Base-by-base conservation (phyloP, 2,797 vertebrate genomes). In the Lates japonicus region DNA sequence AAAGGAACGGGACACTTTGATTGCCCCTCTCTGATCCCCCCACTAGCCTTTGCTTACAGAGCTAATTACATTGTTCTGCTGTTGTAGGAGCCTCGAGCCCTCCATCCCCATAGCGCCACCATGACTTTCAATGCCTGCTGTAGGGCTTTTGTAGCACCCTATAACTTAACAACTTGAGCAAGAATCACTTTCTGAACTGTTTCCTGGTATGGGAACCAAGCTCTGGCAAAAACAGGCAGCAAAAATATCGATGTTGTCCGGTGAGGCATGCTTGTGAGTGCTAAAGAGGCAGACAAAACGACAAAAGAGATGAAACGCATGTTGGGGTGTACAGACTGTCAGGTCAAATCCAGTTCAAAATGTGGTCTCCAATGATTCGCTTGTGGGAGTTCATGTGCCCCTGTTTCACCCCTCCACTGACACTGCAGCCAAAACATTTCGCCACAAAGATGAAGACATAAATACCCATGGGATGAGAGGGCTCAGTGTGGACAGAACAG, bases 11-110 rank as follows among this genome's bases (percentile, higher is more conserved):
- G 88, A 84, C 88, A 74, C 94, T 93, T 92, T 87, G 91, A 92
- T 89, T 93, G 88, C 88, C 86, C 89, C 82, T n/a, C 90, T 94
- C 90, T 93, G 94, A 95, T 94, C 91, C 92, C 89, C 90, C 83
- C n/a, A 83, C 90, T 70, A 85, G 76, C 86, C 89, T 95, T 95
- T 96, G 95, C 96, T 96, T 94, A 94, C 92, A n/a, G 93, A 94
- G 93, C 94, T 95, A 95, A 96, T 96, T 91, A 95, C 86, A 95
- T 95, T 95, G 93, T 94, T 93, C 58, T 52, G 66, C 57, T 74
- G 66, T 83, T 35, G 61, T 85, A 78, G 81, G 83, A 81, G 74
- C 83, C 82, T 74, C 22, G 0, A 79, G 72, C 65, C 55, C 72
- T 74, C 25, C 74, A 46, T 87, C 78, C 74, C 82, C 60, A 82